phyloP scores from a whole-genome alignment of 1,140 invertebrate species.

The Camponotus vicinus region DNA sequence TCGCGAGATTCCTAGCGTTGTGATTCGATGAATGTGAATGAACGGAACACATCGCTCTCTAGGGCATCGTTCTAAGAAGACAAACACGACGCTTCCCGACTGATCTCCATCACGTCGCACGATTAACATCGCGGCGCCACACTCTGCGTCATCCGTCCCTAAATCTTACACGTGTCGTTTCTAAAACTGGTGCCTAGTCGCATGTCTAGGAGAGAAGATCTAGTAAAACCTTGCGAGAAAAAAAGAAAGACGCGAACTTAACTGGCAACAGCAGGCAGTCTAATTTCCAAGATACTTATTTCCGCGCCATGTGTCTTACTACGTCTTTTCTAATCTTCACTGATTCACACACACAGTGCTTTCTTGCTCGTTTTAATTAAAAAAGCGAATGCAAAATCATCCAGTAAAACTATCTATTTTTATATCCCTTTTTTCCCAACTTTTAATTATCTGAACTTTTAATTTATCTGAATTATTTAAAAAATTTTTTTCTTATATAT shows the following conservation, averaged over 20 bases:
- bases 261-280: not conserved
- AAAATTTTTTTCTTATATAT: too few relatives aligned
- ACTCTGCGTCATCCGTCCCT: slow-evolving; percentile 5
- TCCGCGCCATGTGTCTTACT: not conserved
- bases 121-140: slow-evolving; percentile 19
- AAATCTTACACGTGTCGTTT: slow-evolving; percentile 37
- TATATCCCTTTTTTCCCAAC: too few relatives aligned
- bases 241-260: not conserved
- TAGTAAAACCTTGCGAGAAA: slow-evolving; percentile 5
- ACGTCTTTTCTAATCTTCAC: not conserved
- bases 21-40: slow-evolving; percentile 33
- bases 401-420: too few relatives aligned
- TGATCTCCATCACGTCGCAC: not conserved
- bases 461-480: too few relatives aligned
- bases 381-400: too few relatives aligned
- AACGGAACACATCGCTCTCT: slow-evolving; percentile 9
- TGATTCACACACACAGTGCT: not conserved
- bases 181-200: slow-evolving; percentile 39
- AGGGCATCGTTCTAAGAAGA: slow-evolving; percentile 8
- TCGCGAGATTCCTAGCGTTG: not conserved
- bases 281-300: slow-evolving; percentile 34
- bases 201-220: slow-evolving; percentile 26
- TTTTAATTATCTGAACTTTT: too few relatives aligned
- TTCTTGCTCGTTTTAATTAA: not conserved
- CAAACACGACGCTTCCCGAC: not conserved